Evolutionary conservation across 2,888 invertebrate species (phyloP).

Genomic region (Drosophila ezoana): DNA sequence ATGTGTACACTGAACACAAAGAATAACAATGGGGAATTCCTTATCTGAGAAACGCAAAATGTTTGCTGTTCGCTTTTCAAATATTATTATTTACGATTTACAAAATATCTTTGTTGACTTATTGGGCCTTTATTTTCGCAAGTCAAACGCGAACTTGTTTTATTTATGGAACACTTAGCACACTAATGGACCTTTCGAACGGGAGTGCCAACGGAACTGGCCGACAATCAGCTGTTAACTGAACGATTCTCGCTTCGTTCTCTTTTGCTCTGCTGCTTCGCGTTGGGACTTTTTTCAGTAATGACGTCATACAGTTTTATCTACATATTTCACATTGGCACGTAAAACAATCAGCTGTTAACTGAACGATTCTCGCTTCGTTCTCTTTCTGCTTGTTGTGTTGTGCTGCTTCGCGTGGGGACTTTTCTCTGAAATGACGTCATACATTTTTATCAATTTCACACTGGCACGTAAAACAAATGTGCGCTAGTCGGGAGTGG

Average conservation of each 20-base stretch:
- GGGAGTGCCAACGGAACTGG: constrained; percentile 35
- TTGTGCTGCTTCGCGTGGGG: too few relatives aligned
- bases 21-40: constrained; percentile 37
- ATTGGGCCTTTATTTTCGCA: background rate
- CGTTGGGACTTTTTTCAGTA: constrained; percentile 28
- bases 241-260: constrained; percentile 21
- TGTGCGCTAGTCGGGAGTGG: too few relatives aligned
- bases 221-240: constrained; percentile 47
- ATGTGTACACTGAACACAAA: background rate
- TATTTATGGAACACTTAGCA: constrained; percentile 18
- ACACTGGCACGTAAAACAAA: too few relatives aligned
- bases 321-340: constrained; percentile 37
- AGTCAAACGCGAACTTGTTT: constrained; percentile 19
- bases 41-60: constrained; percentile 8
- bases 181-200: constrained; percentile 33
- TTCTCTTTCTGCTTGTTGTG: too few relatives aligned
- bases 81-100: constrained; percentile 6
- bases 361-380: too few relatives aligned
- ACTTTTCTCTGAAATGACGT: too few relatives aligned
- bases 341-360: constrained; percentile 12
- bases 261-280: constrained; percentile 15
- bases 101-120: constrained; percentile 7
- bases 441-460: too few relatives aligned
- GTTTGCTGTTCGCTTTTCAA: constrained; percentile 2
- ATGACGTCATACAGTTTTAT: constrained; percentile 60